Base-by-base conservation (phyloP, 2,888 invertebrate genomes). In the Augiades crinisus region DNA sequence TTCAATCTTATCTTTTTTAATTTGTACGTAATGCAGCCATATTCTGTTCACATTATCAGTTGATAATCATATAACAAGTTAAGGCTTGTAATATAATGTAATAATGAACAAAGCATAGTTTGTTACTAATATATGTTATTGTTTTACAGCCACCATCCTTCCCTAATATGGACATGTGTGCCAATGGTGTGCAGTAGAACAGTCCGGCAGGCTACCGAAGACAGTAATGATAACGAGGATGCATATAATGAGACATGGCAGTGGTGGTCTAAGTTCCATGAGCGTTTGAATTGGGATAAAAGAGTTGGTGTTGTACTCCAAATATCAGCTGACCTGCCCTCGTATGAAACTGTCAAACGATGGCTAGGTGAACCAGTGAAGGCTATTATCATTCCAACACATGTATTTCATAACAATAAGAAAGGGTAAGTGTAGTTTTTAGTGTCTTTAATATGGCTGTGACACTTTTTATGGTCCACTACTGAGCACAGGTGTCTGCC, bases 351-450 rank as follows among this genome's bases (percentile, higher is more conserved):
- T 44, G 70, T 97, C 6, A 91, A 94, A 16, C 92, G 99, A 54
- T 99, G 99, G 99, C 83, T 96, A 19, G 98, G 98, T 1, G 99
- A 99, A 82, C 98, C 98, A 5, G 92, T 99, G 1, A 96, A 94
- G 75, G 95, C 95, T 55, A 85, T 98, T 30, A 90, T 97, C 38
- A 75, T 99, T 41, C 95, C 96, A 3, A 96, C 98, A 10, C 91
- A 92, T 31, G 85, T 96, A 52, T 99, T 99, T 79, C 90, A 96
- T 30, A 93, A 93, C n/a, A 99, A 99, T 83, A 94, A 93, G 63
- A 95, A 95, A 75, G 97, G 97, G 98, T 99, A 36, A 85, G 96
- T n/a, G n/a, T n/a, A n/a, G n/a, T n/a, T n/a, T n/a, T n/a, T n/a
- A n/a, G n/a, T n/a, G n/a, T n/a, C n/a, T n/a, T n/a, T n/a, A n/a